These are phyloP conservation scores for Miltochrista miniata DNA, from an alignment of 2,888 invertebrate genomes.

Conservation along the genomic window DNA sequence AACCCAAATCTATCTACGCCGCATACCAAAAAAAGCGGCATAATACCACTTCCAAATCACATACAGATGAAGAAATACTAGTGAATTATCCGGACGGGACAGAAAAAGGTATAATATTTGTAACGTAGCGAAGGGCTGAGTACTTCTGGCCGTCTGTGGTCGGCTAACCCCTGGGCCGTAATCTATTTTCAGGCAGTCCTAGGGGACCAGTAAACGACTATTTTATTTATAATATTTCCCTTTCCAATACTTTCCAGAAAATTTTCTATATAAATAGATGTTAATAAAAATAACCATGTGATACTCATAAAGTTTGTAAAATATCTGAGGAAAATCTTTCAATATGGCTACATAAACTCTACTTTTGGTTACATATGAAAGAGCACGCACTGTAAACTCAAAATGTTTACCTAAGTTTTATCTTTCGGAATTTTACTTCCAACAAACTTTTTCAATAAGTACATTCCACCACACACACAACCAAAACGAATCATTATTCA, in stretches of 20 bases:
- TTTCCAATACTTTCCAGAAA: slow-evolving; percentile 22
- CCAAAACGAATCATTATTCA: slow-evolving; percentile 17
- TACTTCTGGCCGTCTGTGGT: slow-evolving; percentile 29
- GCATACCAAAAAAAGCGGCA: slow-evolving; percentile 13
- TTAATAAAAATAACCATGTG: slow-evolving; percentile 3
- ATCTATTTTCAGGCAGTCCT: slow-evolving; percentile 41
- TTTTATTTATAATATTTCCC: slow-evolving; percentile 37
- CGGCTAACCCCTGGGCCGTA: slow-evolving; percentile 30
- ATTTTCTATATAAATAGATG: slow-evolving; percentile 18
- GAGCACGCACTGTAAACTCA: neutral
- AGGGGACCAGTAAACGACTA: slow-evolving; percentile 39
- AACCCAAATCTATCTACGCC: slow-evolving; percentile 1
- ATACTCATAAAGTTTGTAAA: slow-evolving; percentile 2
- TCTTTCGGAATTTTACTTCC: neutral
- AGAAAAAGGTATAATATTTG: slow-evolving; percentile 39
- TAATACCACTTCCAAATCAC: slow-evolving; percentile 18
- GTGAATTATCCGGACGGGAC: slow-evolving; percentile 27
- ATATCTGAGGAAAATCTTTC: neutral
- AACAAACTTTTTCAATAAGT: neutral
- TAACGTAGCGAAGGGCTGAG: slow-evolving; percentile 23
- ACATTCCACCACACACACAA: slow-evolving; percentile 4
- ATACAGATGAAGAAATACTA: slow-evolving; percentile 22
- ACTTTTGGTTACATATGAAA: neutral
- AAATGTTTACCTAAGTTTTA: neutral
- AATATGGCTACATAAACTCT: neutral